Percentiles rank a stretch among this genome's conserved stretches.
These are phyloP conservation scores for Hippocampus guttulatus DNA, from an alignment of 2,113 vertebrate genomes.

Conservation along the genomic window DNA sequence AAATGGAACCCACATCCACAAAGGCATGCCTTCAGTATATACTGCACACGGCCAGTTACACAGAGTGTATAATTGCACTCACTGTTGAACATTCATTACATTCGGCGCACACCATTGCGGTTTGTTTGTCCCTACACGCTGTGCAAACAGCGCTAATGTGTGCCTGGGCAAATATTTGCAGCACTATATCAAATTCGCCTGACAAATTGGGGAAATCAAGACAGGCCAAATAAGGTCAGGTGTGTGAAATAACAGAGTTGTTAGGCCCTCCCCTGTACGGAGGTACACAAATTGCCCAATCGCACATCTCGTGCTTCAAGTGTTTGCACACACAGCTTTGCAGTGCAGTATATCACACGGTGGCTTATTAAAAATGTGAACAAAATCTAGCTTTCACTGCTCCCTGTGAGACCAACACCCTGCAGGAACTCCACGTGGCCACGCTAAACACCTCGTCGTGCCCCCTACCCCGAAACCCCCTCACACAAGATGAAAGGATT, in stretches of 20 bases:
- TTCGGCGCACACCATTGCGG: conserved; percentile 70
- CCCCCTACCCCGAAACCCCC: conserved; percentile 22
- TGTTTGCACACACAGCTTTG: conserved; percentile 66
- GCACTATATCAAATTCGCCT: conserved; percentile 70
- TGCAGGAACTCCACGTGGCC: conserved; percentile 46
- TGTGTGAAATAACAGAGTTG: conserved; percentile 62
- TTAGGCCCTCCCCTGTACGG: conserved; percentile 47
- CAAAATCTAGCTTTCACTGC: conserved; percentile 67
- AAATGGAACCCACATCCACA: conserved; percentile 56
- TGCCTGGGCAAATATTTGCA: conserved; percentile 72
- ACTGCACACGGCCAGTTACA: conserved; percentile 46
- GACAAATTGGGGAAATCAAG: conserved; percentile 68
- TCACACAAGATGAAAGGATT: conserved; percentile 25
- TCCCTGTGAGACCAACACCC: conserved; percentile 39
- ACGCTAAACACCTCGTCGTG: conserved; percentile 35
- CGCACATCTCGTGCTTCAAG: conserved; percentile 51
- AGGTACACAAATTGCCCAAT: conserved; percentile 59
- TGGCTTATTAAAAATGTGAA: conserved; percentile 70
- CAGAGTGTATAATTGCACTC: conserved; percentile 69
- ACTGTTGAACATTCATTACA: conserved; percentile 72
- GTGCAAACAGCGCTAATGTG: conserved; percentile 67
- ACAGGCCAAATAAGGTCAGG: conserved; percentile 67
- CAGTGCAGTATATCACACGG: conserved; percentile 59
- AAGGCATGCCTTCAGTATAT: conserved; percentile 57
- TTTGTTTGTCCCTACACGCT: conserved; percentile 69